Conservation (phyloP, 2,797 vertebrate species). For the Esox masquinongy region DNA sequence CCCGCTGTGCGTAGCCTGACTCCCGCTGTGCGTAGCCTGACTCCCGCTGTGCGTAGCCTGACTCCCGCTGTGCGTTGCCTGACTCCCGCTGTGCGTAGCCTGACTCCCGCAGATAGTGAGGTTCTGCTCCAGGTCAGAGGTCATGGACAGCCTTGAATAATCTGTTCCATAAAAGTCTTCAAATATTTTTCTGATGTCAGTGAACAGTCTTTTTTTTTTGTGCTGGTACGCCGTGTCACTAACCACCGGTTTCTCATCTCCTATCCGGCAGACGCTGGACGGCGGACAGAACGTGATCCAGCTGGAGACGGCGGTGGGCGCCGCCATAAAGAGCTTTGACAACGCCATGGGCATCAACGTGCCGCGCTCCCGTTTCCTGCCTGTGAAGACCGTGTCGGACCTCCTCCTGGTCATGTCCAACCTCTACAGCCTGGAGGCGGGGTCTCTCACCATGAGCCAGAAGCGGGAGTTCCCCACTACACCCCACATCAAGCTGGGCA, state of each 20-base stretch:
- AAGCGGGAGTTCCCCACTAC: constrained; percentile 95
- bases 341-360: constrained; percentile 96
- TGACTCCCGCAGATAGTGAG: too few relatives aligned
- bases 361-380: constrained; percentile 95
- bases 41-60: too few relatives aligned
- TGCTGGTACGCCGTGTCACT: neutral
- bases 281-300: constrained; percentile 95
- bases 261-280: constrained; percentile 83
- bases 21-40: too few relatives aligned
- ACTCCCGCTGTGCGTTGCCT: too few relatives aligned
- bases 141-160: too few relatives aligned
- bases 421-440: constrained; percentile 95
- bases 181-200: too few relatives aligned
- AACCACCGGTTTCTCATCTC: neutral
- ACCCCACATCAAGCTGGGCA: constrained; percentile 95
- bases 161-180: too few relatives aligned
- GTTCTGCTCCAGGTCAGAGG: too few relatives aligned
- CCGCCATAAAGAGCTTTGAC: constrained; percentile 97
- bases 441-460: constrained; percentile 94
- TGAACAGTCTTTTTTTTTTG: too few relatives aligned
- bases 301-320: constrained; percentile 96
- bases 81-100: too few relatives aligned
- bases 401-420: constrained; percentile 98
- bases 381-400: constrained; percentile 97
- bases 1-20: too few relatives aligned